A percentile compares a stretch with the other conserved stretches of the same genome.
Evolutionary conservation across 2,797 vertebrate genomes (phyloP).

Genomic region (Notoglanidium macrostoma): DNA sequence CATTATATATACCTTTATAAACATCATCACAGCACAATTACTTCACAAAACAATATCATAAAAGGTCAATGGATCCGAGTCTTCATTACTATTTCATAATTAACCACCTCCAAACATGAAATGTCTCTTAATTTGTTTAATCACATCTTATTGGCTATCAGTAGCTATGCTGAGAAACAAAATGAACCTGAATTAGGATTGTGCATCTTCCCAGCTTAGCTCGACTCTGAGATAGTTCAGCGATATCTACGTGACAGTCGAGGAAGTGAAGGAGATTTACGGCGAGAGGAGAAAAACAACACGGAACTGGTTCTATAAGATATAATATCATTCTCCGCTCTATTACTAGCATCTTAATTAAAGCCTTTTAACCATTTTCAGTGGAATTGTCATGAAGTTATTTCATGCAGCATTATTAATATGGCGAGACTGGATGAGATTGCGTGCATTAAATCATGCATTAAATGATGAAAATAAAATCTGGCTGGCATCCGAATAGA

Average conservation of each 20-base stretch:
- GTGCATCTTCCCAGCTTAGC: neutral
- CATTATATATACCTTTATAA: neutral
- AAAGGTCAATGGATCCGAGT: neutral
- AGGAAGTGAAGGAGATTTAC: neutral
- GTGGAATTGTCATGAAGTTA: neutral
- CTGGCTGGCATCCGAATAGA: neutral
- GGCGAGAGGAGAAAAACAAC: neutral
- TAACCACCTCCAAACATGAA: neutral
- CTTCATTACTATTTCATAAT: neutral
- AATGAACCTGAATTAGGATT: neutral
- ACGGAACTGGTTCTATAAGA: neutral
- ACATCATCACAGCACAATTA: neutral
- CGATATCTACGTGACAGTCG: neutral
- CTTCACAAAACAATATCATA: neutral
- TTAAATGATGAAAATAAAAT: neutral
- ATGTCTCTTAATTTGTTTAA: neutral
- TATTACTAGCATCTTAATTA: neutral
- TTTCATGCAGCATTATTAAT: neutral
- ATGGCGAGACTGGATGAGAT: neutral
- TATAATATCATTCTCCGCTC: neutral
- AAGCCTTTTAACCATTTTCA: neutral
- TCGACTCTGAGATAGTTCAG: neutral
- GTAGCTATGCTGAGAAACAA: neutral
- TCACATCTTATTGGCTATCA: neutral
- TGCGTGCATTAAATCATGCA: neutral